These are phyloP conservation scores for Clitarchus hookeri DNA, from an alignment of 2,888 invertebrate species.

Conservation along the genomic window DNA sequence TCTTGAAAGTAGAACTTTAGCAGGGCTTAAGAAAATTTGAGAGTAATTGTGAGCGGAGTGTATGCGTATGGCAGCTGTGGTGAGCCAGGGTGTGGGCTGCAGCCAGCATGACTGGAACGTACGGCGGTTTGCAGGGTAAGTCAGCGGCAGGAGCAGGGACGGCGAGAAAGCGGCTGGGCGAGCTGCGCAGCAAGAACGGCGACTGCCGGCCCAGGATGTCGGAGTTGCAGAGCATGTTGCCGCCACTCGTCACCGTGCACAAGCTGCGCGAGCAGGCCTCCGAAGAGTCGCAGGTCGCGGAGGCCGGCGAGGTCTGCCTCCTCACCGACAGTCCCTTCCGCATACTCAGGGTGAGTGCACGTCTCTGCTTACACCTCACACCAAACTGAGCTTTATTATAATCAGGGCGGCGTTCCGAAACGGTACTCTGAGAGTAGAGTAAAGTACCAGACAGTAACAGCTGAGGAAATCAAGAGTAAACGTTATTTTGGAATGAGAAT, in stretches of 20 bases:
- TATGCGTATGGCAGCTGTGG: too few species aligned
- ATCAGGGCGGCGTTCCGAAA: neutral
- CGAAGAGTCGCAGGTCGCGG: slow-evolving; percentile 29
- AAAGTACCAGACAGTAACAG: neutral
- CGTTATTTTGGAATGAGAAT: too few species aligned
- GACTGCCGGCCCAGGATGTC: slow-evolving; percentile 52
- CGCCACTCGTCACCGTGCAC: slow-evolving; percentile 45
- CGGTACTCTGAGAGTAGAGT: neutral
- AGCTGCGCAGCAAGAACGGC: neutral
- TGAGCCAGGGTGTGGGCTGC: too few species aligned
- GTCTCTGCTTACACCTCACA: neutral
- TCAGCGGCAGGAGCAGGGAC: slow-evolving; percentile 11
- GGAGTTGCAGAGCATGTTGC: slow-evolving; percentile 64
- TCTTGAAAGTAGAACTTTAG: too few species aligned
- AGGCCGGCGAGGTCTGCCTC: slow-evolving; percentile 67
- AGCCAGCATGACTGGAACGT: too few species aligned
- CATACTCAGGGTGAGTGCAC: slow-evolving; percentile 67
- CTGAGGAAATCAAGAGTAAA: too few species aligned
- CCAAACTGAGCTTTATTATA: neutral
- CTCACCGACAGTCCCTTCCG: slow-evolving; percentile 76
- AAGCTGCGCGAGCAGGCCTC: slow-evolving; percentile 30
- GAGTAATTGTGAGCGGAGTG: too few species aligned
- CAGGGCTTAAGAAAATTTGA: too few species aligned
- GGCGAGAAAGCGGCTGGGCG: slow-evolving; percentile 19
- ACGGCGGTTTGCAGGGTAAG: slow-evolving; percentile 48